These are phyloP conservation scores for Drosophila pallidifrons DNA, from an alignment of 1,140 invertebrate species.

Conservation along the genomic window DNA sequence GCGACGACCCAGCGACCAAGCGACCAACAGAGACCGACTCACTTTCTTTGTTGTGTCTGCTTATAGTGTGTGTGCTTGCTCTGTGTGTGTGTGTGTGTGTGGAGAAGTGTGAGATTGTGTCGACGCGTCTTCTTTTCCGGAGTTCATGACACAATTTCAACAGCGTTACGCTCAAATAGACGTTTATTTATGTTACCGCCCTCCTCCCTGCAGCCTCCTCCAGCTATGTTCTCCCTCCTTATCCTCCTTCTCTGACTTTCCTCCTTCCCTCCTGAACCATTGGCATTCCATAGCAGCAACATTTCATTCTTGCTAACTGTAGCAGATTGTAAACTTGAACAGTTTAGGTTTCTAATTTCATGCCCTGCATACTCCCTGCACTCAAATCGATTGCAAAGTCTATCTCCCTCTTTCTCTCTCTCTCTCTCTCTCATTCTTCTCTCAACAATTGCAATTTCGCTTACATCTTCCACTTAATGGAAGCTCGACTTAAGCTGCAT, in stretches of 20 bases:
- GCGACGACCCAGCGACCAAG: constrained; percentile 45
- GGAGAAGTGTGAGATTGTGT: constrained; percentile 32
- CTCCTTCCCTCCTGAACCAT: background rate
- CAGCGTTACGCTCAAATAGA: constrained; percentile 56
- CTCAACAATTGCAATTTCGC: no score
- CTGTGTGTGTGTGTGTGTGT: background rate
- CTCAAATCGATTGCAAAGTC: no score
- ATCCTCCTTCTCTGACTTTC: no score
- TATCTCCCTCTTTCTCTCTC: no score
- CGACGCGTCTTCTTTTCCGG: constrained; percentile 52
- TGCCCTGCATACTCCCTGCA: background rate
- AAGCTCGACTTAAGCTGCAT: no score
- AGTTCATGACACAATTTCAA: constrained; percentile 64
- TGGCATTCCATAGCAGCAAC: constrained; percentile 4
- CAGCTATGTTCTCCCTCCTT: no score
- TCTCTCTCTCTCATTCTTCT: no score
- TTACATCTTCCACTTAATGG: no score
- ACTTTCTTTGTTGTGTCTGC: constrained; percentile 48
- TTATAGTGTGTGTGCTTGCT: background rate
- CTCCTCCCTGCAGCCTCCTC: no score
- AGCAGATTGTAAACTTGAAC: constrained; percentile 23
- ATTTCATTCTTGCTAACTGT: constrained; percentile 35
- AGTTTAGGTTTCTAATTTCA: constrained; percentile 15
- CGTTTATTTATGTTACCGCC: constrained; percentile 49
- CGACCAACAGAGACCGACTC: constrained; percentile 38